phyloP scores from a whole-genome alignment of 2,113 vertebrate species.

The Dicaeum eximium region DNA sequence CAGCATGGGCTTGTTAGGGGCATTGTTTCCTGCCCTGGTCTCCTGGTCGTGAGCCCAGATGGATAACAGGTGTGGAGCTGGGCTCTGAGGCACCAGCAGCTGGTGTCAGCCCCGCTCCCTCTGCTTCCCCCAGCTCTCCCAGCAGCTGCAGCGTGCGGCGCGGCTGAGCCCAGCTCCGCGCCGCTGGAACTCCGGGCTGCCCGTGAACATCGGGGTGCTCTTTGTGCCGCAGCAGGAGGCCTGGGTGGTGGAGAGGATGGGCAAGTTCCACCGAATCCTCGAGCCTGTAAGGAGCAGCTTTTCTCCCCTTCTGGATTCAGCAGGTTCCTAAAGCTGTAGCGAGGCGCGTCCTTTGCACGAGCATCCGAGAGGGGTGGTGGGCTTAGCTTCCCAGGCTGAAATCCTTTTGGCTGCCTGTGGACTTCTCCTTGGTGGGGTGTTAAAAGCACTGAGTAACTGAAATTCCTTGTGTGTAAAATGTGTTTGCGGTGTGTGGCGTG shows the following conservation, averaged over 20 bases:
- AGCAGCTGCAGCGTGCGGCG: neutral
- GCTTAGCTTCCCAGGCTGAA: neutral
- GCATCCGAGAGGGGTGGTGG: fast-evolving
- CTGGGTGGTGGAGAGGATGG: conserved; percentile 98
- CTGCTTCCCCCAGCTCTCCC: conserved; percentile 7
- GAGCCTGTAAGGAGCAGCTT: conserved; percentile 81
- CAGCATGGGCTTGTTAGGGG: fast-evolving
- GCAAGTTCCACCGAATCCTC: conserved; percentile 90
- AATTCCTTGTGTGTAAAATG: fast-evolving
- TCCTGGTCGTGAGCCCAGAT: fast-evolving
- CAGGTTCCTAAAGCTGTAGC: neutral
- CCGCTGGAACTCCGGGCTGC: conserved; percentile 78
- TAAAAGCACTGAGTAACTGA: neutral
- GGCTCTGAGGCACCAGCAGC: neutral
- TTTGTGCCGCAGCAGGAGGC: conserved; percentile 97
- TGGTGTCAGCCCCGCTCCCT: fast-evolving
- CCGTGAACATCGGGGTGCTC: conserved; percentile 89
- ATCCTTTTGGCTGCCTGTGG: neutral
- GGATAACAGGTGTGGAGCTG: too few species aligned
- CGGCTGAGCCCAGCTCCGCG: conserved; percentile 59
- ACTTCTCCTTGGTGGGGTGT: neutral
- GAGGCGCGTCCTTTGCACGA: neutral
- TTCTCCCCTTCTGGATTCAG: neutral
- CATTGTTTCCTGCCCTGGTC: neutral
- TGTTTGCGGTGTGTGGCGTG: fast-evolving